Evolutionary conservation across 2,888 invertebrate genomes (phyloP).

Genomic region (Brenthis hecate): DNA sequence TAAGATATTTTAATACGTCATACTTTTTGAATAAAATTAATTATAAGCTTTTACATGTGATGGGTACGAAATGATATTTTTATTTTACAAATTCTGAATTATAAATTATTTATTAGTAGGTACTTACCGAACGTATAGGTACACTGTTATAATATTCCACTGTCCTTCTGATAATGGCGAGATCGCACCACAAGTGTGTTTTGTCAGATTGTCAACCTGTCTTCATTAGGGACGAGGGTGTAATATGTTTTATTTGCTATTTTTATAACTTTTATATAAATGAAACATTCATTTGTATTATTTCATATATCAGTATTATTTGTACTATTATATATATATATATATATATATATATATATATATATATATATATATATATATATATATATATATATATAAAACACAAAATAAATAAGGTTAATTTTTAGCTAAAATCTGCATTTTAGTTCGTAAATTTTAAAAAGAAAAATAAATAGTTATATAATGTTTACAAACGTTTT

Average conservation of each 20-base stretch:
- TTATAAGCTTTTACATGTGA: neutral
- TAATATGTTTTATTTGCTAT: conserved; percentile 8
- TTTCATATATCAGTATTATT: neutral
- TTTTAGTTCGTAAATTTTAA: too few species aligned
- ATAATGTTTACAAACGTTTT: too few species aligned
- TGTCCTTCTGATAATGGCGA: conserved; percentile 12
- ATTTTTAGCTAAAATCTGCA: too few species aligned
- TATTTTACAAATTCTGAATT: neutral
- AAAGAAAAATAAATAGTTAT: too few species aligned
- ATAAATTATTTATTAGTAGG: conserved; percentile 8
- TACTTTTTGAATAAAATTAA: neutral
- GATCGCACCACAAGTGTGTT: conserved; percentile 13
- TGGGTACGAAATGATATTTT: neutral
- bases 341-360: too few species aligned
- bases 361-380: too few species aligned
- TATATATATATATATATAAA: too few species aligned
- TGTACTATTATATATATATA: too few species aligned
- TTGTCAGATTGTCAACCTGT: conserved; percentile 33
- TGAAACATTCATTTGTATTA: neutral
- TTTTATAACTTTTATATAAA: conserved; percentile 5
- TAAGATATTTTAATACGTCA: neutral
- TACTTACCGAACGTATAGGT: neutral
- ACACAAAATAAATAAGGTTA: too few species aligned
- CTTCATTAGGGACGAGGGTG: conserved; percentile 21
- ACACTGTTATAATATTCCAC: conserved; percentile 4